These are phyloP conservation scores for Anguilla obscura DNA, from an alignment of 2,797 vertebrate species.

Conservation along the genomic window DNA sequence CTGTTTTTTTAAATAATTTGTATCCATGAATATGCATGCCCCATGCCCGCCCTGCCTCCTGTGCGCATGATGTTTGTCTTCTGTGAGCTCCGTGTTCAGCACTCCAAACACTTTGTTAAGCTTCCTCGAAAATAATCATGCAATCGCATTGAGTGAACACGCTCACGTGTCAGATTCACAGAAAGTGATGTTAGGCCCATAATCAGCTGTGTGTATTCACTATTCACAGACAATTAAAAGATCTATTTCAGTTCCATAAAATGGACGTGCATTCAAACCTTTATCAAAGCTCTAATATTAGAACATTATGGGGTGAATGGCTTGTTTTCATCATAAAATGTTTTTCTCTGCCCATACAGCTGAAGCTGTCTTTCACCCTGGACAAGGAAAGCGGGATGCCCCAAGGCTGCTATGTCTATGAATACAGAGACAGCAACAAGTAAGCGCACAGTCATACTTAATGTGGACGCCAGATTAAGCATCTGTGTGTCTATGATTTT, in stretches of 20 bases:
- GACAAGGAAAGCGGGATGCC: conserved; percentile 91
- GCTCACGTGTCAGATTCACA: neutral
- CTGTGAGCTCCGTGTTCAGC: neutral
- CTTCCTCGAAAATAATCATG: neutral
- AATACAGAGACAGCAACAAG: conserved; percentile 98
- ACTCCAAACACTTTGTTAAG: neutral
- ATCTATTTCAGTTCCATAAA: neutral
- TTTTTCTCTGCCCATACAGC: conserved; percentile 64
- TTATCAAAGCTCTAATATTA: neutral
- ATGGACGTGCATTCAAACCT: neutral
- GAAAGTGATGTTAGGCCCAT: neutral
- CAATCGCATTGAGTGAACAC: neutral
- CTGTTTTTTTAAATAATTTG: neutral
- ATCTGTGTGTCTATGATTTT: neutral
- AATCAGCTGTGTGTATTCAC: neutral
- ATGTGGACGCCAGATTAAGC: neutral
- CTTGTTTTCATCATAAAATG: neutral
- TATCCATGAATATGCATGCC: neutral
- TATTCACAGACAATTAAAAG: neutral
- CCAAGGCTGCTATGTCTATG: conserved; percentile 91
- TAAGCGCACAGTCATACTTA: conserved; percentile 63
- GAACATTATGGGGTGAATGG: neutral
- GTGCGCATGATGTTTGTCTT: neutral
- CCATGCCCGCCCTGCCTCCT: neutral
- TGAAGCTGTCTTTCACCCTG: conserved; percentile 92